Percentiles rank a stretch among this genome's conserved stretches.
Conservation (phyloP, 2,113 vertebrate species). For the Macroglossus sobrinus region DNA sequence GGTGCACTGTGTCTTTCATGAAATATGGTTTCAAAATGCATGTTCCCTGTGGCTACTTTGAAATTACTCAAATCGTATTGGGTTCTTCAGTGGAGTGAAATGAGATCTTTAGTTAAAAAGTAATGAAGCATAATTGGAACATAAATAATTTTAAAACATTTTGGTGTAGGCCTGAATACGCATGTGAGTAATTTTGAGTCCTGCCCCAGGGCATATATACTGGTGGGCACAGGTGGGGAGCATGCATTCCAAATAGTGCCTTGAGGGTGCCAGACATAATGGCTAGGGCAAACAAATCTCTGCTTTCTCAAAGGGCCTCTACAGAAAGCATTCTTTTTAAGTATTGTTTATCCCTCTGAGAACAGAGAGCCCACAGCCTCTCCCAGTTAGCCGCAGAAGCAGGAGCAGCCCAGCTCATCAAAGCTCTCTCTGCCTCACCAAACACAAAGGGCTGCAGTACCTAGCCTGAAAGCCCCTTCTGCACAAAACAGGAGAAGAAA, state of each 20-base stretch:
- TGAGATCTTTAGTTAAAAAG: conserved; percentile 78
- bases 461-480: neutral
- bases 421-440: neutral
- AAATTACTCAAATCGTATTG: conserved; percentile 63
- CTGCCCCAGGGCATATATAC: conserved; percentile 52
- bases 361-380: neutral
- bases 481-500: conserved; percentile 4
- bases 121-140: conserved; percentile 82
- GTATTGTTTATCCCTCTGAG: neutral
- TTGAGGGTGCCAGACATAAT: conserved; percentile 65
- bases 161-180: conserved; percentile 70
- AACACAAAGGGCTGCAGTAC: neutral
- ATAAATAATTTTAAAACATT: conserved; percentile 83
- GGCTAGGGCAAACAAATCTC: conserved; percentile 58
- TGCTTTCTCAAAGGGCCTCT: conserved; percentile 67
- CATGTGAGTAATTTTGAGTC: conserved; percentile 75
- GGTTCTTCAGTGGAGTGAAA: conserved; percentile 72
- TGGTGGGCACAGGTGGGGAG: conserved; percentile 74
- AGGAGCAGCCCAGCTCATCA: neutral
- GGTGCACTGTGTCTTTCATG: neutral
- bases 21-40: neutral
- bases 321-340: conserved; percentile 50
- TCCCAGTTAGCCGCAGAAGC: conserved; percentile 54
- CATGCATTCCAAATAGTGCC: conserved; percentile 66
- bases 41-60: conserved; percentile 54